A percentile compares a stretch with the other conserved stretches of the same genome.
These are phyloP conservation scores for Rhadina sibilatrix DNA, from an alignment of 2,113 vertebrate genomes.

Conservation along the genomic window DNA sequence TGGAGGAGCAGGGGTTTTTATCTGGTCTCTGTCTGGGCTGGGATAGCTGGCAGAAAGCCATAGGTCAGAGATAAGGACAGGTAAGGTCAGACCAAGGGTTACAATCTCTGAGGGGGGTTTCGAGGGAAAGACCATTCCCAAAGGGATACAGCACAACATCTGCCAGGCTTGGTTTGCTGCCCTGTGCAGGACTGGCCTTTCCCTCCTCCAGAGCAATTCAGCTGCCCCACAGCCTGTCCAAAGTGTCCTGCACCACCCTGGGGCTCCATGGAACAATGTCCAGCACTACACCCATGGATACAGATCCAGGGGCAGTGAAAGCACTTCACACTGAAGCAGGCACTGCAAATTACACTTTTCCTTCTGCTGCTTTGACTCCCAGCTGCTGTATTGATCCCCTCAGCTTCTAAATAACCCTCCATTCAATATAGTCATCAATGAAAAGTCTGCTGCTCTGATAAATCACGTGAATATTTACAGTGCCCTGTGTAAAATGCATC, in stretches of 20 bases:
- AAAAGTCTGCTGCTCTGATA: not conserved
- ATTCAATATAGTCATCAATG: not conserved
- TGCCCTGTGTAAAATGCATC: not conserved
- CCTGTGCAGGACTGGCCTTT: not conserved
- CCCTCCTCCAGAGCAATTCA: not conserved
- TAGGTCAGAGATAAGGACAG: too few species aligned
- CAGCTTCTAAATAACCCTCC: constrained; percentile 31
- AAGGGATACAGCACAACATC: not conserved
- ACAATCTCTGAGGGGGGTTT: too few species aligned
- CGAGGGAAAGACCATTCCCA: too few species aligned
- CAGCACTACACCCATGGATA: not conserved
- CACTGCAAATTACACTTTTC: not conserved
- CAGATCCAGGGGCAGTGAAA: not conserved
- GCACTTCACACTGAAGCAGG: not conserved
- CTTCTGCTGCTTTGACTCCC: not conserved
- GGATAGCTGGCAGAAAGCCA: too few species aligned
- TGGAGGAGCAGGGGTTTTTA: too few species aligned
- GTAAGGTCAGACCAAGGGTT: too few species aligned
- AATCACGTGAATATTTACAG: constrained; percentile 15
- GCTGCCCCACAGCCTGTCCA: not conserved
- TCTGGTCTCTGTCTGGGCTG: too few species aligned
- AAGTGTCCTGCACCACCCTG: not conserved
- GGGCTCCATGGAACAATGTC: not conserved
- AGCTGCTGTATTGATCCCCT: not conserved
- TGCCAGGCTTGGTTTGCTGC: not conserved